These are phyloP conservation scores for Albula goreensis DNA, from an alignment of 2,113 vertebrate species.

Conservation along the genomic window DNA sequence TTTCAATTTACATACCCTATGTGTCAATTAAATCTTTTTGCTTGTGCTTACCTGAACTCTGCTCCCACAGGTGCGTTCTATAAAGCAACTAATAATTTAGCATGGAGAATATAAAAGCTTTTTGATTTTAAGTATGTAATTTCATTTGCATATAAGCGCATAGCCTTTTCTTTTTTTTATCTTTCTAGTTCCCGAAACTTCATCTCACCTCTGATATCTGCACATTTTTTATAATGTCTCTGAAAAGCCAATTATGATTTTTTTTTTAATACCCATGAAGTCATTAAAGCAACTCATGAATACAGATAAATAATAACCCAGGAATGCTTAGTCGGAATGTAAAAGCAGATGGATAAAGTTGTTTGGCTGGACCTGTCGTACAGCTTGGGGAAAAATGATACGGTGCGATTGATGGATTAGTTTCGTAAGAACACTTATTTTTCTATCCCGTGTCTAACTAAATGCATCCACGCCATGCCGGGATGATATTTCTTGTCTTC, in stretches of 20 bases:
- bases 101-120: not conserved
- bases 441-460: too few species aligned
- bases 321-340: not conserved
- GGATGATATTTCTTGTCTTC: too few species aligned
- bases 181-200: not conserved
- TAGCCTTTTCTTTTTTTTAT: not conserved
- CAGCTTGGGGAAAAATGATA: too few species aligned
- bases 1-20: too few species aligned
- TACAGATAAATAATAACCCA: not conserved
- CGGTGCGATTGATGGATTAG: too few species aligned
- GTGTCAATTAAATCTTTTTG: too few species aligned
- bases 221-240: not conserved
- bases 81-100: not conserved
- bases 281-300: not conserved
- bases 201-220: not conserved
- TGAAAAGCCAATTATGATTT: not conserved
- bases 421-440: too few species aligned
- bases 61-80: not conserved
- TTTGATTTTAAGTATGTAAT: not conserved
- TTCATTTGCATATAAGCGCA: not conserved
- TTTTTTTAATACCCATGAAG: not conserved
- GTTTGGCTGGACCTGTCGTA: too few species aligned
- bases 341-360: not conserved
- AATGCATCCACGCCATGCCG: too few species aligned
- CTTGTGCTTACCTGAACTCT: too few species aligned